Evolutionary conservation across 2,797 vertebrate species (phyloP), one percentile per base, ranked within the genome.

Genomic region (Acipenser transmontanus): DNA sequence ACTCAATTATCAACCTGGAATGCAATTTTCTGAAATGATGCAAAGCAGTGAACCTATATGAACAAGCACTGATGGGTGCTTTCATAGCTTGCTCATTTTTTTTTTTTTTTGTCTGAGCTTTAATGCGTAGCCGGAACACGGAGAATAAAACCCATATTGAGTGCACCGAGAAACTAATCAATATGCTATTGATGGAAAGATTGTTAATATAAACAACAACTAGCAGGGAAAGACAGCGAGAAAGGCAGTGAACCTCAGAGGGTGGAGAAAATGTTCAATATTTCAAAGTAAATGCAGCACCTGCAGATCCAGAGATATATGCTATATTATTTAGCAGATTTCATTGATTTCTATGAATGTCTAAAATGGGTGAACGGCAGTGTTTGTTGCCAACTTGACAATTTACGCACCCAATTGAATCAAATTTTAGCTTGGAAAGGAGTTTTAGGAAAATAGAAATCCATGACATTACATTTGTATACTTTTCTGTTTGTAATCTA

Each of bases 61-160:
- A 47, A 9, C 60, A 61, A 61, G 7, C 47, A 61, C 17, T 9
- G 60, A 34, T 47, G 47, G 11, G 12, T 34, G 7, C 60, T 61
- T 61, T 61, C 10, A 61, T 12, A 61, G 60, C 12, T 61, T 57
- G 54, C 54, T 57, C 2, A n/a, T 5, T 11, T 34, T 34, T 57
- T 34, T 34, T 4, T 34, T 34, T 61, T 61, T 9, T 13, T 14
- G 17, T 14, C n/a, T 10, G 1, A 61, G 34, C 17, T 34, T 20
- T 17, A 34, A 61, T 61, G n/a, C 71, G 71, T 60, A 68, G 68
- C 63, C 17, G 47, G 51, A 7, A 17, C 56, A 8, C 68, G 68
- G 77, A 76, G 8, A 7, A 13, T 74, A 69, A 72, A 34, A 47
- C 73, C 6, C 69, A 14, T 50, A 68, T 71, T 76, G 7, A 75